Conservation (phyloP, 2,797 vertebrate species). For the Antrozous pallidus region DNA sequence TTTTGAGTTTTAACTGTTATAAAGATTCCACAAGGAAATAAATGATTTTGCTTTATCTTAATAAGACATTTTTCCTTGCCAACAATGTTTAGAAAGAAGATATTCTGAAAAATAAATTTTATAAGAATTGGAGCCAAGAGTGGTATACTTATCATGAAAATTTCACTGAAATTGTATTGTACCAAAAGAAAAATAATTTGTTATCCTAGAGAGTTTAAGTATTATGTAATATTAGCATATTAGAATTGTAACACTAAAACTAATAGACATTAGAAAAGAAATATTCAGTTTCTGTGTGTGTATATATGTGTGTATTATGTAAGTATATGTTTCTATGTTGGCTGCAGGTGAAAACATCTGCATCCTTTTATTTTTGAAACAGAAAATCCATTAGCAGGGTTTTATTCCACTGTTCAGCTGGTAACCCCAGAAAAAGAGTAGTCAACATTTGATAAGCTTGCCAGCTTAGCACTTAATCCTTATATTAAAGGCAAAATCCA, state of each 20-base stretch:
- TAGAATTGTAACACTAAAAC: background rate
- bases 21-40: conserved; percentile 64
- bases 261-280: background rate
- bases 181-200: conserved; percentile 21
- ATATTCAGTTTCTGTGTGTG: background rate
- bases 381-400: background rate
- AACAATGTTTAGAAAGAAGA: background rate
- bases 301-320: background rate
- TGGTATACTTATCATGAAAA: background rate
- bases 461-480: conserved; percentile 72
- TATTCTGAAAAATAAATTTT: conserved; percentile 26
- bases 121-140: conserved; percentile 11
- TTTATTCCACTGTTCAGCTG: conserved; percentile 65
- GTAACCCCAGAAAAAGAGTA: conserved; percentile 56
- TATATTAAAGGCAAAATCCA: conserved; percentile 72
- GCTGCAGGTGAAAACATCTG: conserved; percentile 33
- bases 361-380: background rate
- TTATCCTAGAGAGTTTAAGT: background rate
- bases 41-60: conserved; percentile 44
- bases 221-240: background rate
- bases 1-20: conserved; percentile 60
- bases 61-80: background rate
- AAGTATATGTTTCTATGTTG: background rate
- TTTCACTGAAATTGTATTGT: conserved; percentile 46
- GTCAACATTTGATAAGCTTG: conserved; percentile 57